Percentiles rank a stretch among this genome's conserved stretches.
Conservation (phyloP, 1,140 invertebrate species). For the Euura saliciscinereae region DNA sequence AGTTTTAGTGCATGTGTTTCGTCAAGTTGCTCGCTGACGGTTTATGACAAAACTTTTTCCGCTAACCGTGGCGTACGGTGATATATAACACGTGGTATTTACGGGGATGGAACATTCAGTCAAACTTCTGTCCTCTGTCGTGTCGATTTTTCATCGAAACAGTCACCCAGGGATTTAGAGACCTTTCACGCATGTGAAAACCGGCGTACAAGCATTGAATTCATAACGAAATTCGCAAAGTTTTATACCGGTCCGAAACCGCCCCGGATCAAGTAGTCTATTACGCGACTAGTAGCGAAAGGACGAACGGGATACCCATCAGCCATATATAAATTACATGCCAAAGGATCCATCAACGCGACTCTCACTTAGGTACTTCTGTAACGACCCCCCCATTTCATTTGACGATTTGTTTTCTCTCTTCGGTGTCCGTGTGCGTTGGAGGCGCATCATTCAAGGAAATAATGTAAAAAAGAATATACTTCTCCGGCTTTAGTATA, state of each 20-base stretch:
- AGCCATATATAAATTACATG: not conserved
- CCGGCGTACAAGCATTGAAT: not conserved
- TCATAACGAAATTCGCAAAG: not conserved
- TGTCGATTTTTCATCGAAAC: not conserved
- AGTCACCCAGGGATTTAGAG: not conserved
- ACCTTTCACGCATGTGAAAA: not conserved
- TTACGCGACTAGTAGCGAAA: not conserved
- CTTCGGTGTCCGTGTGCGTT: too few relatives aligned
- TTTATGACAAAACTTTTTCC: slow-evolving; percentile 1
- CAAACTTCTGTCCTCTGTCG: not conserved
- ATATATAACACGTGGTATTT: not conserved
- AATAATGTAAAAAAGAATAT: slow-evolving; percentile 4
- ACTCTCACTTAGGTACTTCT: not conserved
- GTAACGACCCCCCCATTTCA: not conserved
- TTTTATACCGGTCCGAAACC: not conserved
- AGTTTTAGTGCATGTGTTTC: not conserved
- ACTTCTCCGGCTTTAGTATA: not conserved
- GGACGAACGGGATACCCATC: not conserved
- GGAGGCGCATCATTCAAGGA: not conserved
- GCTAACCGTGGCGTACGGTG: not conserved
- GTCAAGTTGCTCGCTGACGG: not conserved
- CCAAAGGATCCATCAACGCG: not conserved
- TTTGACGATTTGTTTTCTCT: too few relatives aligned
- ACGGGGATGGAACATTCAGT: not conserved
- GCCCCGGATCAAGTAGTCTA: not conserved